Evolutionary conservation across 2,888 invertebrate species (phyloP).

Genomic region (Prostheceraeus crozeri): DNA sequence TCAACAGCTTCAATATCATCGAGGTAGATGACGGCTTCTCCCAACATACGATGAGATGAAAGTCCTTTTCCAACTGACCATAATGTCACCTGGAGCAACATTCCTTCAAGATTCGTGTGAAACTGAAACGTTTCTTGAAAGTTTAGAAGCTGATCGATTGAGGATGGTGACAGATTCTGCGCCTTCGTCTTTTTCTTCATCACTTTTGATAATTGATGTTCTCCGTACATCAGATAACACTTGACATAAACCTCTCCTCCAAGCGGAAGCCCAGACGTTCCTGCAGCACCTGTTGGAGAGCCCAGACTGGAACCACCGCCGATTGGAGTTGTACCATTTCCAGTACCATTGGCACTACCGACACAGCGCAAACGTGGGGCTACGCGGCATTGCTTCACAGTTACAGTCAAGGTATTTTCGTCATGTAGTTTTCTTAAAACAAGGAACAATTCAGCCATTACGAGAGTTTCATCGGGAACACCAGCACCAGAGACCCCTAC

Average conservation of each 20-base stretch:
- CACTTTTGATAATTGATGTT: conserved; percentile 32
- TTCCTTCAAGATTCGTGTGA: conserved; percentile 30
- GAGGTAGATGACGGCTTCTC: conserved; percentile 34
- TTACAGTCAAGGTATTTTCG: conserved; percentile 29
- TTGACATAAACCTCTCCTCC: conserved; percentile 30
- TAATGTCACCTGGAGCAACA: conserved; percentile 31
- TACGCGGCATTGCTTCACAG: too few species aligned
- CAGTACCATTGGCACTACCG: not conserved
- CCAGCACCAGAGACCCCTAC: conserved; percentile 21
- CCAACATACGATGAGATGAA: conserved; percentile 34
- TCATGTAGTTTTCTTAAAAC: conserved; percentile 19
- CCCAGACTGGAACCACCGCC: not conserved
- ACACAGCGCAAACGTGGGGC: not conserved
- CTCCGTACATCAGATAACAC: conserved; percentile 35
- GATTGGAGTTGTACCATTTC: not conserved
- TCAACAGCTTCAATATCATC: conserved; percentile 30
- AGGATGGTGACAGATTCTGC: too few species aligned
- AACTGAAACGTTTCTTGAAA: conserved; percentile 33
- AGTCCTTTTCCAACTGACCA: conserved; percentile 35
- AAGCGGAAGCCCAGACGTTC: not conserved
- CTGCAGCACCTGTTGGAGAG: not conserved
- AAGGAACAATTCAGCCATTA: conserved; percentile 29
- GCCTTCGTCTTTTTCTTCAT: conserved; percentile 35
- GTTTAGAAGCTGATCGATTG: not conserved
- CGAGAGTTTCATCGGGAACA: conserved; percentile 34